These are phyloP conservation scores for Drosophila nigricruria DNA, from an alignment of 2,888 invertebrate genomes.

Conservation along the genomic window DNA sequence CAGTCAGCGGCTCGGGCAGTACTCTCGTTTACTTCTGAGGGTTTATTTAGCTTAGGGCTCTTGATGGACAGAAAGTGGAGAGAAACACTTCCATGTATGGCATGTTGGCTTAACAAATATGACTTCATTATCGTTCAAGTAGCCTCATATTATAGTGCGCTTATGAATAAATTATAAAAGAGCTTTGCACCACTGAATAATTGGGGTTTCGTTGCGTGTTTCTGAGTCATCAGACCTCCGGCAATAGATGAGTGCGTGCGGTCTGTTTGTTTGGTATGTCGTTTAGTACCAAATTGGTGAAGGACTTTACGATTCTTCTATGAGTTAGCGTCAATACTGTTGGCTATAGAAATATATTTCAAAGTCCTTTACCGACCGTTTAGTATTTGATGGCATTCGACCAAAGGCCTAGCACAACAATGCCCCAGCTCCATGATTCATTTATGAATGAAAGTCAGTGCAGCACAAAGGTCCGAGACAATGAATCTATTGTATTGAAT, in stretches of 20 bases:
- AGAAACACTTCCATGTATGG: conserved; percentile 43
- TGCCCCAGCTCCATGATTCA: conserved; percentile 43
- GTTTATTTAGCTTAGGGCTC: conserved; percentile 37
- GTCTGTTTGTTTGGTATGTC: conserved; percentile 35
- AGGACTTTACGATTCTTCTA: conserved; percentile 29
- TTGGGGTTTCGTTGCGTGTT: conserved; percentile 63
- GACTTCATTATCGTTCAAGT: conserved; percentile 73
- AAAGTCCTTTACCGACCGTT: conserved; percentile 61
- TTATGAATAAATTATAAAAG: conserved; percentile 71
- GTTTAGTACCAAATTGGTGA: conserved; percentile 20
- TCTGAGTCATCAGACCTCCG: conserved; percentile 58
- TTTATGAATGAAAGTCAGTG: conserved; percentile 76
- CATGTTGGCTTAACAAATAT: conserved; percentile 69
- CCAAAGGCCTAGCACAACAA: conserved; percentile 42
- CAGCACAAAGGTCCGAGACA: conserved; percentile 51
- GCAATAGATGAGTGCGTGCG: conserved; percentile 51
- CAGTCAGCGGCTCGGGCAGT: conserved; percentile 11
- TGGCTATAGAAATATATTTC: conserved; percentile 56
- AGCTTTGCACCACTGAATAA: conserved; percentile 58
- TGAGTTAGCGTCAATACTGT: conserved; percentile 17
- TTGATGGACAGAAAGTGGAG: conserved; percentile 5
- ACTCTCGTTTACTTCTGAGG: conserved; percentile 18
- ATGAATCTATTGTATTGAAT: conserved; percentile 29
- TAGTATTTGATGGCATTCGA: conserved; percentile 25
- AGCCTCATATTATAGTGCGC: conserved; percentile 45